phyloP scores from a whole-genome alignment of 2,888 invertebrate genomes.

The Drosophila austrosaltans region DNA sequence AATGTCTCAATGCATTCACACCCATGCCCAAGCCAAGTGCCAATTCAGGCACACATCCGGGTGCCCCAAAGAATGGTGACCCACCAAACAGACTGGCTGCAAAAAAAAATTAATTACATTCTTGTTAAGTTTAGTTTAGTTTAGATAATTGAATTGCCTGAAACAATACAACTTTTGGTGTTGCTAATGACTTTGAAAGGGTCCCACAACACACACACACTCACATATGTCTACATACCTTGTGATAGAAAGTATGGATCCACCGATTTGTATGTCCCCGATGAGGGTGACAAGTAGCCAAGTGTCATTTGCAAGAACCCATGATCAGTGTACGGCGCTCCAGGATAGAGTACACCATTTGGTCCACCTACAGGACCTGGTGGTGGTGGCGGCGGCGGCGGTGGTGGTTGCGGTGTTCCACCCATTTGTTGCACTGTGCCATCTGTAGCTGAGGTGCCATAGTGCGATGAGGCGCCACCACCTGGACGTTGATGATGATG shows the following conservation, averaged over 20 bases:
- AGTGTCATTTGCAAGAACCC: constrained; percentile 89
- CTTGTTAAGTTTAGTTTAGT: constrained; percentile 57
- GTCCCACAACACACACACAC: neutral
- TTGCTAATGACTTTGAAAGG: constrained; percentile 64
- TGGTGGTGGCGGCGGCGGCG: constrained; percentile 47
- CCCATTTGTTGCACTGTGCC: constrained; percentile 42
- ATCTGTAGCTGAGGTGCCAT: constrained; percentile 44
- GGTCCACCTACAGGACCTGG: constrained; percentile 46
- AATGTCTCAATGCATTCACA: constrained; percentile 92
- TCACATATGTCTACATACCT: constrained; percentile 83
- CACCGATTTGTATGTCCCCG: constrained; percentile 88
- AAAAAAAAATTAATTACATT: constrained; percentile 52
- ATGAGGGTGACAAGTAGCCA: constrained; percentile 87
- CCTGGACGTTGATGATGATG: constrained; percentile 56
- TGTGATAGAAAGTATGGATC: constrained; percentile 90
- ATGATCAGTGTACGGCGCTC: constrained; percentile 82
- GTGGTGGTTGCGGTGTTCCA: constrained; percentile 41
- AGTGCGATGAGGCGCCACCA: constrained; percentile 48
- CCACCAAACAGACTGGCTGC: constrained; percentile 82
- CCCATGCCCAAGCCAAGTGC: constrained; percentile 84
- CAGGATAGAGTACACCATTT: constrained; percentile 81
- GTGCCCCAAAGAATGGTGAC: constrained; percentile 82
- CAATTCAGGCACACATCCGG: constrained; percentile 82
- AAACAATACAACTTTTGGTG: constrained; percentile 66
- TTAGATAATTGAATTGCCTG: neutral